These are phyloP conservation scores for Parnassius glacialis DNA, from an alignment of 2,888 invertebrate genomes.

Conservation along the genomic window DNA sequence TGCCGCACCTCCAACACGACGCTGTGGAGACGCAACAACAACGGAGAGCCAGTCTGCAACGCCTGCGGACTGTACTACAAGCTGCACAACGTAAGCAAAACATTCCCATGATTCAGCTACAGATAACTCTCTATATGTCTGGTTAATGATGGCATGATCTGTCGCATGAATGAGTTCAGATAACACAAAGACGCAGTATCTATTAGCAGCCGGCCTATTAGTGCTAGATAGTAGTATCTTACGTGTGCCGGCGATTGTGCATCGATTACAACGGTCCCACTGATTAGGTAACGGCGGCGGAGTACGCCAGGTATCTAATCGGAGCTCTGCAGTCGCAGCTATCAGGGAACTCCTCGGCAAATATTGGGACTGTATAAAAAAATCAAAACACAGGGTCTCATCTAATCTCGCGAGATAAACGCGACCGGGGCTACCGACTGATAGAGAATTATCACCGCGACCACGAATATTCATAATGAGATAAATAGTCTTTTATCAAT, in stretches of 20 bases:
- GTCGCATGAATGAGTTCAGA: constrained; percentile 13
- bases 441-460: constrained; percentile 79
- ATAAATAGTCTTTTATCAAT: constrained; percentile 81
- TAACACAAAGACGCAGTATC: constrained; percentile 7
- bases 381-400: constrained; percentile 80
- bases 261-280: constrained; percentile 43
- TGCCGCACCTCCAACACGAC: constrained; percentile 96
- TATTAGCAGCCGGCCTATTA: constrained; percentile 11
- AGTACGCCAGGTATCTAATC: constrained; percentile 66
- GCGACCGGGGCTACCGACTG: constrained; percentile 76
- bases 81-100: constrained; percentile 85
- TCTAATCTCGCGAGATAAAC: constrained; percentile 79
- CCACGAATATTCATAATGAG: constrained; percentile 80
- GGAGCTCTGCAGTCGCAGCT: constrained; percentile 55
- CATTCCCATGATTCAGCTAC: neutral
- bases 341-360: constrained; percentile 80
- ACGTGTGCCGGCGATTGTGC: constrained; percentile 38
- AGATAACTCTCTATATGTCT: neutral
- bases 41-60: constrained; percentile 98
- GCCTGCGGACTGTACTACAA: constrained; percentile 98
- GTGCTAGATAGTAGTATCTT: constrained; percentile 15
- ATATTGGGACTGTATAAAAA: constrained; percentile 74
- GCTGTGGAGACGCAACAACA: constrained; percentile 96
- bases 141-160: neutral
- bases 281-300: constrained; percentile 41